Base-by-base conservation (phyloP, 1,140 invertebrate genomes). In the Stenopsyche tienmushanensis region DNA sequence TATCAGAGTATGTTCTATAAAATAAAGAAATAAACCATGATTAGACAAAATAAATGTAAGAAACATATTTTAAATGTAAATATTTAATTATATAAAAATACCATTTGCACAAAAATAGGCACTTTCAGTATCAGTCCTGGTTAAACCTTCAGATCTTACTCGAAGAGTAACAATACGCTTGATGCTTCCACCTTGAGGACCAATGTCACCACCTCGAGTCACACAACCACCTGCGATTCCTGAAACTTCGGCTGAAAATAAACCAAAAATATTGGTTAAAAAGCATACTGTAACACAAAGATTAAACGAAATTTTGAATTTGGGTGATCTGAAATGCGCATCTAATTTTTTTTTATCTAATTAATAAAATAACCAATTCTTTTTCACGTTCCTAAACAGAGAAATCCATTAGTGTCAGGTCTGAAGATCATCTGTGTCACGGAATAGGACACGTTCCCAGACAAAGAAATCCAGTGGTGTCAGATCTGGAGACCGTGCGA, bases 71-170 rank as follows among this genome's bases (percentile, higher is more conserved):
- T 34, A 55, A 1, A 25, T 25, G 15, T 45, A 39, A 5, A 39
- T 39, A 44, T 13, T 2, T 44, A 15, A 44, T 20, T 17, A 44
- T 41, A 57, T 20, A 72, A 54, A 67, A 73, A 75, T 72, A 86
- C 85, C 85, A 70, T 87, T 87, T 13, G 85, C 85, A 74, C 85
- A 87, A 73, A 87, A 87, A 73, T 87, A 87, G 8, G 85, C 85
- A 66, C 84, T 86, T 71, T 87, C 84, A 0, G 84, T 86, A 62
- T 84, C 83, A 7, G 80, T 83, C 53, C 80, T 77, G 17, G 83
- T 79, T 1, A 84, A 73, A 17, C 85, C 85, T 74, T 87, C 85
- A 3, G 83, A 81, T 23, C 81, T 75, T 1, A 86, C 84, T 17
- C 80, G 71, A 3, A 86, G 78, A 39, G 80, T 81, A 1, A 79